Evolutionary conservation across 2,888 invertebrate genomes (phyloP).

Genomic region (Polydrusus pterygomalis): DNA sequence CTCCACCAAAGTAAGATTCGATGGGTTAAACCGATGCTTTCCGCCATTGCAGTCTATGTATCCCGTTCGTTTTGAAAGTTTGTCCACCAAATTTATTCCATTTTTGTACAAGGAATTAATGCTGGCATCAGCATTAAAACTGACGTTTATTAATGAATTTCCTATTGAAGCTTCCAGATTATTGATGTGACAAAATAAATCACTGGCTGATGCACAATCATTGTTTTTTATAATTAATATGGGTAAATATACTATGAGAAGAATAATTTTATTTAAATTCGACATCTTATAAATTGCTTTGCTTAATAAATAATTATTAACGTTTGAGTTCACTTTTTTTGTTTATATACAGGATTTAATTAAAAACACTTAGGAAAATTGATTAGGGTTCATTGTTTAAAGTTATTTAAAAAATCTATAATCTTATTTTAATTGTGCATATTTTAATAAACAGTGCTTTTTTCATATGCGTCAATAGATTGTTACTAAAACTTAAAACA

Average conservation of each 20-base stretch:
- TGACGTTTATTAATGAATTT: constrained; percentile 4
- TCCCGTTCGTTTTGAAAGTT: constrained; percentile 5
- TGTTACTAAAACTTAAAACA: too few relatives aligned
- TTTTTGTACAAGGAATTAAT: constrained; percentile 2
- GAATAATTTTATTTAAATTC: background rate
- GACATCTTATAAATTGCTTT: background rate
- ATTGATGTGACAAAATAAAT: background rate
- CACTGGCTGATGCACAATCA: background rate
- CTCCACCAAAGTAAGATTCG: background rate
- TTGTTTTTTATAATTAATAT: background rate
- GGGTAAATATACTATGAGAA: background rate
- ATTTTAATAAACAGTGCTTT: too few relatives aligned
- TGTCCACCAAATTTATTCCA: background rate
- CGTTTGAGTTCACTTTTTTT: too few relatives aligned
- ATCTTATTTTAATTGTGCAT: too few relatives aligned
- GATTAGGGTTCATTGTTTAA: too few relatives aligned
- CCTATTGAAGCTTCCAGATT: constrained; percentile 10
- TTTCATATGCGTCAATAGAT: too few relatives aligned
- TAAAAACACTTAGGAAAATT: background rate
- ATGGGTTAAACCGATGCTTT: background rate
- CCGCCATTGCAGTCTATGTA: constrained; percentile 13
- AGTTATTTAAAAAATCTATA: too few relatives aligned
- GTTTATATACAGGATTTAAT: too few relatives aligned
- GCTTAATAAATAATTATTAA: too few relatives aligned
- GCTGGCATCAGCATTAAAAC: background rate